phyloP scores from a whole-genome alignment of 2,797 vertebrate species.

The Oophaga sylvatica region DNA sequence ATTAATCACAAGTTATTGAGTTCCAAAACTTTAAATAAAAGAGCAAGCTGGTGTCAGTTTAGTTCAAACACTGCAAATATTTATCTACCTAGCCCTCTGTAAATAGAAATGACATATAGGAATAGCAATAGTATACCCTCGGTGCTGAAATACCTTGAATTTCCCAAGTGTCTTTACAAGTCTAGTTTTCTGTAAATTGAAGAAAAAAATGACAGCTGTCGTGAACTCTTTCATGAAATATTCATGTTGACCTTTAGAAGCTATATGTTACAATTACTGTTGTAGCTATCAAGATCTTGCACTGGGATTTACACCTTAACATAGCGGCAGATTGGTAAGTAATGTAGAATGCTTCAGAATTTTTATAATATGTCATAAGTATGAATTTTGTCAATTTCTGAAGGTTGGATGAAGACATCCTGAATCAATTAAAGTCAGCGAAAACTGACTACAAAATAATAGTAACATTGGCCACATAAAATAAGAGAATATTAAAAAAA shows the following conservation, averaged over 20 bases:
- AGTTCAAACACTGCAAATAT: slow-evolving; percentile 57
- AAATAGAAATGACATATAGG: slow-evolving; percentile 66
- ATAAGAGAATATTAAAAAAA: not conserved
- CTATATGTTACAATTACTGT: slow-evolving; percentile 64
- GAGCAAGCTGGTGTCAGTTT: slow-evolving; percentile 48
- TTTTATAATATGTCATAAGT: slow-evolving; percentile 46
- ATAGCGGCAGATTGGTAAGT: slow-evolving; percentile 63
- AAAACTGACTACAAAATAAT: not conserved
- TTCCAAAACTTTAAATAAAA: slow-evolving; percentile 63
- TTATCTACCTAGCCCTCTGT: slow-evolving; percentile 63
- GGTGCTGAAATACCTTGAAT: slow-evolving; percentile 64
- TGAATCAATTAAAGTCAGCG: slow-evolving; percentile 9
- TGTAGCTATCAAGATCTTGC: slow-evolving; percentile 61
- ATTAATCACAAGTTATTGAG: slow-evolving; percentile 61
- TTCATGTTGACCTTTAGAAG: slow-evolving; percentile 68
- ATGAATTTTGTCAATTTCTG: slow-evolving; percentile 24
- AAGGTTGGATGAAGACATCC: slow-evolving; percentile 13
- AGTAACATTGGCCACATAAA: not conserved
- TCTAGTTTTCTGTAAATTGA: slow-evolving; percentile 66
- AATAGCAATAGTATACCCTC: slow-evolving; percentile 66
- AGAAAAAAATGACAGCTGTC: slow-evolving; percentile 72
- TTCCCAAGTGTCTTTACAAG: slow-evolving; percentile 65
- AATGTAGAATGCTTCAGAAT: slow-evolving; percentile 41
- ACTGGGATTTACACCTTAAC: slow-evolving; percentile 60
- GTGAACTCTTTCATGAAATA: slow-evolving; percentile 66